Base-by-base conservation (phyloP, 2,888 invertebrate genomes). In the Polymixis flavicincta region DNA sequence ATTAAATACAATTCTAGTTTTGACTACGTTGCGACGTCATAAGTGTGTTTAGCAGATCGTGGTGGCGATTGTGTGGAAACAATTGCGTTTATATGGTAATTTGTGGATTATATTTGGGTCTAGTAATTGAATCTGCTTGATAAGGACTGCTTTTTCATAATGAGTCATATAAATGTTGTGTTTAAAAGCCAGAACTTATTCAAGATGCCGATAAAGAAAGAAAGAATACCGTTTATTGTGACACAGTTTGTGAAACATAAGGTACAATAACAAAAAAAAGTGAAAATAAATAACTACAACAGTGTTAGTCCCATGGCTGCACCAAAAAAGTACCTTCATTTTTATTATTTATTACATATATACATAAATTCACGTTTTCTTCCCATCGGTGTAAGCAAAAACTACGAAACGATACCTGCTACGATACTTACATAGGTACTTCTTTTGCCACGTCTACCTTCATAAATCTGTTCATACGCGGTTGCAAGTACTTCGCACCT, bases 1-100 rank as follows among this genome's bases (percentile, higher is more conserved):
- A 91, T 90, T 89, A 89, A 80, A 83, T 83, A 85, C 78, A 76
- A 68, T 74, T 71, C 68, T 73, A 69, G 71, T 73, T 81, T 69
- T 59, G 76, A 80, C 77, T 78, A 68, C 77, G 78, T 68, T 52
- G 66, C 57, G 50, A 63, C 69, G 69, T 75, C 77, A 82, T 81
- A 60, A 70, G 82, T 83, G 70, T 85, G 42, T 72, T 83, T 85
- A 83, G 42, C 60, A 68, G 82, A 85, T 76, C 37, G 63, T 76
- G 42, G 1, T 17, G 2, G 32, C 48, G 82, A 82, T 76, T 84
- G 71, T 55, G 22, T 72, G 64, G 50, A 60, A 70, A 67, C 32
- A 70, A 67, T 81, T 55, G 61, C 48, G 63, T 70, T 85, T 81
- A 81, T 76, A 83, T 72, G 69, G 13, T 60, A 76, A 84, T 81